These are phyloP conservation scores for Mus pahari DNA, from an alignment of 2,113 vertebrate species.

Conservation along the genomic window DNA sequence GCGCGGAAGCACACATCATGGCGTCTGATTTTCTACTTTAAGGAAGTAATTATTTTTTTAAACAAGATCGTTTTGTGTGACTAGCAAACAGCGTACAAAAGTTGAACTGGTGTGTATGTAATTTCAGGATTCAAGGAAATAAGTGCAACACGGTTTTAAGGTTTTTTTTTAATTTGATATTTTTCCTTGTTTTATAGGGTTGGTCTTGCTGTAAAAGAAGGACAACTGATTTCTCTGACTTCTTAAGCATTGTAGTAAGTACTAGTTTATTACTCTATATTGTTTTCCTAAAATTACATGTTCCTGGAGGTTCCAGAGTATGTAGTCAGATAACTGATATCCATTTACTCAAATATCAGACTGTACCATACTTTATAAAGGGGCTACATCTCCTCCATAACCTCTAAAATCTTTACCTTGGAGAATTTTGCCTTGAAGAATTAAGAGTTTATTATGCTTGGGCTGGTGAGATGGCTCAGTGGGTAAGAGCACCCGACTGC, in stretches of 20 bases:
- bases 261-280: neutral
- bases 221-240: constrained; percentile 98
- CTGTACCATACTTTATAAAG: constrained; percentile 1
- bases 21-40: neutral
- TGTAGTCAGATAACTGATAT: neutral
- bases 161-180: neutral
- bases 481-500: too few species aligned
- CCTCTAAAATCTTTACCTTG: neutral
- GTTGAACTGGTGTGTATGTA: neutral
- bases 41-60: neutral
- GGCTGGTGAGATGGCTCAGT: too few species aligned
- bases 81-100: neutral
- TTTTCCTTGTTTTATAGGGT: constrained; percentile 87
- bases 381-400: neutral
- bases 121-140: neutral
- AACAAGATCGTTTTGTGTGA: neutral
- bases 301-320: neutral
- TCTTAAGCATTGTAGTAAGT: constrained; percentile 96
- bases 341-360: neutral
- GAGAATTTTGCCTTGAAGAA: neutral
- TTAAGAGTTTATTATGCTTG: constrained; percentile 6
- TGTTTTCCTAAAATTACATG: neutral
- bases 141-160: constrained; percentile 11
- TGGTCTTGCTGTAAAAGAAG: constrained; percentile 99
- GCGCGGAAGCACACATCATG: constrained; percentile 87